phyloP scores from a whole-genome alignment of 2,797 vertebrate genomes.

The Helostoma temminkii region DNA sequence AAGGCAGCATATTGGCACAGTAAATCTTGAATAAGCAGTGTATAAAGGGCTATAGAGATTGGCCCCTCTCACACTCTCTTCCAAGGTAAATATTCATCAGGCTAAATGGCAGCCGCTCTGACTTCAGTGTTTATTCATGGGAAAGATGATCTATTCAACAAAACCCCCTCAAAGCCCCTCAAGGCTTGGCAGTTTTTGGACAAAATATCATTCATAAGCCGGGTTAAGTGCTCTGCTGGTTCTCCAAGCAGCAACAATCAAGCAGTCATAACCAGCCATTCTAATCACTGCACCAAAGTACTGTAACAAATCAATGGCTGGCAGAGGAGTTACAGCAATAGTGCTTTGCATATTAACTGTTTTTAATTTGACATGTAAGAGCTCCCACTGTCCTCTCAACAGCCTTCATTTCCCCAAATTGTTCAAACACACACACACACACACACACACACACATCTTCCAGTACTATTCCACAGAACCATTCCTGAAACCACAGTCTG shows the following conservation, averaged over 20 bases:
- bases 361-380: conserved; percentile 47
- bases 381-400: conserved; percentile 10
- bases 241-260: conserved; percentile 43
- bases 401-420: conserved; percentile 29
- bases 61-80: not conserved
- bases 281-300: conserved; percentile 47
- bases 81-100: conserved; percentile 24
- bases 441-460: too few species aligned
- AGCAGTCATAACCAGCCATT: conserved; percentile 45
- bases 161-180: conserved; percentile 8
- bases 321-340: conserved; percentile 36
- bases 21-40: too few species aligned
- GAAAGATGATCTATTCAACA: conserved; percentile 32
- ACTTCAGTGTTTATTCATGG: conserved; percentile 21
- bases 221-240: conserved; percentile 45
- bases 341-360: conserved; percentile 56
- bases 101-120: conserved; percentile 6
- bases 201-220: conserved; percentile 39
- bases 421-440: conserved; percentile 15
- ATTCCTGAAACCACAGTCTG: not conserved
- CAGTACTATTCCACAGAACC: not conserved
- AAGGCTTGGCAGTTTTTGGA: conserved; percentile 35
- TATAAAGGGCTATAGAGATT: not conserved
- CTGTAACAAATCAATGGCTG: conserved; percentile 45
- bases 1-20: too few species aligned